Evolutionary conservation across 1,140 invertebrate species (phyloP).

Genomic region (Dufourea novaeangliae): DNA sequence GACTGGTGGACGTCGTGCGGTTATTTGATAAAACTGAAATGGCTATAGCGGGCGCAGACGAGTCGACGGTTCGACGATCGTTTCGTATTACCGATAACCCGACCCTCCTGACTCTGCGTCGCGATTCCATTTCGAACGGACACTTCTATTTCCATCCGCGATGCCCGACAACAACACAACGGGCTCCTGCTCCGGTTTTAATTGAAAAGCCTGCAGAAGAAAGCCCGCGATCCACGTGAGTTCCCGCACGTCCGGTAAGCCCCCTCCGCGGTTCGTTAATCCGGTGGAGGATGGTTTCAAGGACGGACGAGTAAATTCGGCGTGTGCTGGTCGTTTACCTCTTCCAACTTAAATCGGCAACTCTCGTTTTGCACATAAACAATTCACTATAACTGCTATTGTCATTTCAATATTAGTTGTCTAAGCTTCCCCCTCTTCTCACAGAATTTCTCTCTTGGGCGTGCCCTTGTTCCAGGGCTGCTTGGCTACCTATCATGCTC

Average conservation of each 20-base stretch:
- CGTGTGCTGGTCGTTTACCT: no score
- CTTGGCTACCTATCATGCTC: no score
- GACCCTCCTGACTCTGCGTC: no score
- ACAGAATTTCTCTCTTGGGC: no score
- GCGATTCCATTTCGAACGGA: not conserved
- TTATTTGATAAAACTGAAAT: not conserved
- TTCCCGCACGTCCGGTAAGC: no score
- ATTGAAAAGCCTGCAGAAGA: not conserved
- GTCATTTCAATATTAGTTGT: no score
- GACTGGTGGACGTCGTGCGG: no score
- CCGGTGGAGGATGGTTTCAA: not conserved
- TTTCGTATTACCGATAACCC: not conserved
- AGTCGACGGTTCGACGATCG: not conserved
- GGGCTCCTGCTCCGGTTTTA: not conserved
- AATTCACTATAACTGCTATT: no score
- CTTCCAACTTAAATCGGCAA: no score
- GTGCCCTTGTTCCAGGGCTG: no score
- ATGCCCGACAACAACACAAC: not conserved
- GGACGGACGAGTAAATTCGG: constrained; percentile 36
- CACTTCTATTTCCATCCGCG: constrained; percentile 15
- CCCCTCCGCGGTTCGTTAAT: not conserved
- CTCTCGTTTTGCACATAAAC: no score
- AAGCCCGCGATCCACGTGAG: not conserved
- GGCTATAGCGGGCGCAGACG: not conserved
- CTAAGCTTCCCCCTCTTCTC: no score